Base-by-base conservation (phyloP, 1,140 invertebrate species). In the Hypothenemus hampei region DNA sequence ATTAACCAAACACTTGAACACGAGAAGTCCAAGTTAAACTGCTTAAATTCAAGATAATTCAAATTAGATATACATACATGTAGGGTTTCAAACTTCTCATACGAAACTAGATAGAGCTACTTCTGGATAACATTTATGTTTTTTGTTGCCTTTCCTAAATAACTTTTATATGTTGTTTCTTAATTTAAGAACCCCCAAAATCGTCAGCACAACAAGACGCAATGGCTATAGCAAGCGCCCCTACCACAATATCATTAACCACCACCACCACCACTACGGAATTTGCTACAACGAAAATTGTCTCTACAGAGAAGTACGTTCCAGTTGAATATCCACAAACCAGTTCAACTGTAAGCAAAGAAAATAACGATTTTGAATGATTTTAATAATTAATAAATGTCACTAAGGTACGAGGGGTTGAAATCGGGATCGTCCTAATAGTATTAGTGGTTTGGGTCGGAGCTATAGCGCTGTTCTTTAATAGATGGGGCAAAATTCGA, bases 401-500 rank as follows among this genome's bases (percentile, higher is more conserved):
- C 31, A 52, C 53, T 3, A 23, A 56, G 53, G 88, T 91, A 67
- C 81, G 89, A 47, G 86, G 86, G 20, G 88, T 92, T 39, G 91
- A 93, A 70, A 85, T 91, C 43, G 86, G 87, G 26, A 89, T 94
- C 59, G 90, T 94, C 11, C 79, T 91, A 11, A 73, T 93, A 63
- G 89, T 93, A 20, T 74, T 94, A 29, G 78, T 90, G 53, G 83
- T 93, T 7, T 94, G 91, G 91, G 83, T 87, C 3, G 89, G 82
- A 0, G 90, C 89, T 7, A 92, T 94, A 64, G 86, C 85, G 0
- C 73, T 93, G 3, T 93, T 93, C 76, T 91, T 93, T 75, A 92
- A 91, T 68, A 79, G 87, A 24, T 93, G 90, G 91, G 91, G 91
- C 11, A 94, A 94, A 76, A 94, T 93, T 36, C 79, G 91, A 29